Conservation (phyloP, 30 jellyfish, hydroid and myxozoan species). For the Cassiopea andromeda region DNA sequence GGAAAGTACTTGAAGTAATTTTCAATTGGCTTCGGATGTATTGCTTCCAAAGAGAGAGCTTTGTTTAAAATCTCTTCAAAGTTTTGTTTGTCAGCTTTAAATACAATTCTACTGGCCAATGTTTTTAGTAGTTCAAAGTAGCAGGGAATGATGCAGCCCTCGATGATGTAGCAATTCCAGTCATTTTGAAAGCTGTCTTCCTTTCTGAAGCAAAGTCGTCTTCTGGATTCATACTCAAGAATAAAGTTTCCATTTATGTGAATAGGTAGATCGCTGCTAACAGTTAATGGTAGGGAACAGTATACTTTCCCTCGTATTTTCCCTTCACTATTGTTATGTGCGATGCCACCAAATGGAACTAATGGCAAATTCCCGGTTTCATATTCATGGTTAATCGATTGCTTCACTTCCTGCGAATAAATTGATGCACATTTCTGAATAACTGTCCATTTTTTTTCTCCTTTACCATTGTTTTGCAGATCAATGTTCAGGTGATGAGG, state of each 20-base stretch:
- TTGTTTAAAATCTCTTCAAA: background rate
- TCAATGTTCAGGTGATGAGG: background rate
- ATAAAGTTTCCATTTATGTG: slow-evolving; percentile 75
- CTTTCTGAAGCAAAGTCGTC: slow-evolving; percentile 53
- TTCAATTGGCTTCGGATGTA: slow-evolving; percentile 17
- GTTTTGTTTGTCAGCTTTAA: background rate
- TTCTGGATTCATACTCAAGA: slow-evolving; percentile 82
- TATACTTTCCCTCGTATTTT: slow-evolving; percentile 36
- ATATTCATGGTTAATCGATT: slow-evolving; percentile 8
- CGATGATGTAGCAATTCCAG: slow-evolving; percentile 73
- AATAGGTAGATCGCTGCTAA: slow-evolving; percentile 43
- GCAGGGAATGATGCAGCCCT: slow-evolving; percentile 69
- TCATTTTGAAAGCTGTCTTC: slow-evolving; percentile 38
- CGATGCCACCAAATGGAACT: slow-evolving; percentile 83
- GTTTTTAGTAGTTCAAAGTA: slow-evolving; percentile 46
- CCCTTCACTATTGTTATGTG: background rate
- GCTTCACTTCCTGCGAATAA: background rate
- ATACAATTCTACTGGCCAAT: background rate
- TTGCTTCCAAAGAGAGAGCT: background rate
- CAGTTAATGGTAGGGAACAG: slow-evolving; percentile 74
- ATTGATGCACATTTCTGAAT: slow-evolving; percentile 52
- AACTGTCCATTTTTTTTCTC: background rate
- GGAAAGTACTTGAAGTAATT: slow-evolving; percentile 25
- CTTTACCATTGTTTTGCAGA: background rate
- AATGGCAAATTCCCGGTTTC: slow-evolving; percentile 8